Percentiles rank a stretch among this genome's conserved stretches.
These are phyloP conservation scores for Anseranas semipalmata DNA, from an alignment of 2,113 vertebrate species.

Conservation along the genomic window DNA sequence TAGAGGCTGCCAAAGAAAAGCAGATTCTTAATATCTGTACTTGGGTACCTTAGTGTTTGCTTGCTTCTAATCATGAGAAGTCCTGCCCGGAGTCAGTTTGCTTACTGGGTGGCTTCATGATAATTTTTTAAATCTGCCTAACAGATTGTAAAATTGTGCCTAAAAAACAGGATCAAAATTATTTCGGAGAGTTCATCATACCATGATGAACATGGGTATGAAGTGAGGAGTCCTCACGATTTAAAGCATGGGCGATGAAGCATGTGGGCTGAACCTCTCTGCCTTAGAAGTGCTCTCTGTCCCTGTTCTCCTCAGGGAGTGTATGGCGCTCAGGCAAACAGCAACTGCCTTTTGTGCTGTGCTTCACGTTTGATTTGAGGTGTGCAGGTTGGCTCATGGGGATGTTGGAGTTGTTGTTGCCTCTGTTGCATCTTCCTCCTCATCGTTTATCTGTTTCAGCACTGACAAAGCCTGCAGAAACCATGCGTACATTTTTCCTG, in stretches of 20 bases:
- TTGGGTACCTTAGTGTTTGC: not conserved
- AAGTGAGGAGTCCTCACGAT: not conserved
- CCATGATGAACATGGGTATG: not conserved
- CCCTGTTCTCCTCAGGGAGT: not conserved
- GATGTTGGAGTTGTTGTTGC: not conserved
- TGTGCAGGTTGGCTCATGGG: not conserved
- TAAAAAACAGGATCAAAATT: not conserved
- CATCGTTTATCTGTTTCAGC: not conserved
- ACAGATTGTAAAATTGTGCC: not conserved
- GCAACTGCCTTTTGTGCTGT: not conserved
- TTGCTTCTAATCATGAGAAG: not conserved
- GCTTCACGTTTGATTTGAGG: not conserved
- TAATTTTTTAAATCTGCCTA: not conserved
- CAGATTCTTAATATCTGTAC: not conserved
- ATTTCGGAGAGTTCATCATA: not conserved
- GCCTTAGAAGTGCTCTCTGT: not conserved
- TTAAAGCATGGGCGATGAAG: not conserved
- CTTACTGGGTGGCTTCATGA: not conserved
- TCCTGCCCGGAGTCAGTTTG: not conserved
- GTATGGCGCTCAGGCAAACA: fast-evolving
- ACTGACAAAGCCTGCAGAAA: not conserved
- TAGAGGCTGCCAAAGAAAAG: not conserved
- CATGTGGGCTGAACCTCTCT: not conserved
- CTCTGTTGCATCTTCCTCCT: not conserved
- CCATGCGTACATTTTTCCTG: fast-evolving